Percentiles rank a stretch among this genome's conserved stretches.
Evolutionary conservation across 2,113 vertebrate species (phyloP).

Genomic region (Pterophyllum scalare): DNA sequence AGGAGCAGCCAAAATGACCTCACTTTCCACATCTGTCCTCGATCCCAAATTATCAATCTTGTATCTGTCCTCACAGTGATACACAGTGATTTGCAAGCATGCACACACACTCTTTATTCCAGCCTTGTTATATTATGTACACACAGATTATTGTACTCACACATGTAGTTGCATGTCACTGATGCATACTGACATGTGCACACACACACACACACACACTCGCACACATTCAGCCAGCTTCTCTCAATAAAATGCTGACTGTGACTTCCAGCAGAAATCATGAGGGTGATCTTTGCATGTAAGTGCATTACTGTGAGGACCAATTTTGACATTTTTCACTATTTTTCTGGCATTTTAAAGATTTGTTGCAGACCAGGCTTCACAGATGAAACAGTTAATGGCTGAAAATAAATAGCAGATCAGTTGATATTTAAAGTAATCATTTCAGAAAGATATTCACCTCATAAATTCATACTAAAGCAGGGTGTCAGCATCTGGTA

Average conservation of each 20-base stretch:
- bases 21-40: neutral
- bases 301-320: neutral
- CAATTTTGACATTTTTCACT: neutral
- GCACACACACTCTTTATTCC: neutral
- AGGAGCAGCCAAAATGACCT: neutral
- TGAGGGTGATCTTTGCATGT: neutral
- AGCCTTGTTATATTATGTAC: neutral
- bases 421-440: too few species aligned
- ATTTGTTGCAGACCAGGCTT: neutral
- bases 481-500: neutral
- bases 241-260: neutral
- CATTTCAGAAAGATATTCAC: neutral
- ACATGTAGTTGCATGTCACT: neutral
- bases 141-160: neutral
- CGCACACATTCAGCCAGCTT: neutral
- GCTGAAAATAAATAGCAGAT: neutral
- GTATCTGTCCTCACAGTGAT: neutral
- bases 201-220: neutral
- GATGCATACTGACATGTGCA: conserved; percentile 10
- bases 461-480: neutral
- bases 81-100: neutral
- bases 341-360: neutral
- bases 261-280: conserved; percentile 7
- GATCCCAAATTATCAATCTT: neutral
- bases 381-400: neutral